Conservation (phyloP, 2,113 vertebrate species). For the Charina bottae region DNA sequence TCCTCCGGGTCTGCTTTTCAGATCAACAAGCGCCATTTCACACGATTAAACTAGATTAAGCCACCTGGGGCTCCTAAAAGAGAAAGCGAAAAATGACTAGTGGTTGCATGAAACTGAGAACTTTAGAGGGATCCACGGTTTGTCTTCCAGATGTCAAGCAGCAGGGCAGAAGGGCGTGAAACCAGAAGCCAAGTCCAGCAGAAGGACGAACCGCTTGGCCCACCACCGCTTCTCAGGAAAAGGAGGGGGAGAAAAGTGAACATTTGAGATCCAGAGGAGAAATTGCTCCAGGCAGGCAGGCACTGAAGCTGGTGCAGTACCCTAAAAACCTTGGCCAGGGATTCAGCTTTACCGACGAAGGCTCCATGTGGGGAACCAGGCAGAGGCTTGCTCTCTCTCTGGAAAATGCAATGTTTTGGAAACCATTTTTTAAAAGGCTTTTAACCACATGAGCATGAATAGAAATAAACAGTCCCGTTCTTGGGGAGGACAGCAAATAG, state of each 20-base stretch:
- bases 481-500: neutral
- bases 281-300: slow-evolving; percentile 45
- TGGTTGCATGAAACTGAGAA: no score
- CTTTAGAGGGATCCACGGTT: neutral
- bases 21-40: no score
- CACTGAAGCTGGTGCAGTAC: slow-evolving; percentile 63
- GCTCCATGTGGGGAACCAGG: slow-evolving; percentile 57
- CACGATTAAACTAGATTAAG: no score
- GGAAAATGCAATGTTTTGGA: slow-evolving; percentile 61
- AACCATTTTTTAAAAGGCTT: slow-evolving; percentile 46
- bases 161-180: neutral
- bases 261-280: slow-evolving; percentile 24
- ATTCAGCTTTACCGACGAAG: slow-evolving; percentile 65
- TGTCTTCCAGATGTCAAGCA: neutral
- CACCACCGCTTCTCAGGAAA: no score
- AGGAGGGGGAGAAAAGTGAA: slow-evolving; percentile 2
- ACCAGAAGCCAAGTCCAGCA: neutral
- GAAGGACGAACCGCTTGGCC: no score
- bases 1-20: no score
- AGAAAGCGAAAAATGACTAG: no score
- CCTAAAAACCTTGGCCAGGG: slow-evolving; percentile 65
- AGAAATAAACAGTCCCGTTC: slow-evolving; percentile 24
- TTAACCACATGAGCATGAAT: slow-evolving; percentile 14
- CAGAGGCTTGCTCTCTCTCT: slow-evolving; percentile 1
- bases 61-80: no score